These are phyloP conservation scores for Himalopsyche tibetana DNA, from an alignment of 2,888 invertebrate genomes.

Conservation along the genomic window DNA sequence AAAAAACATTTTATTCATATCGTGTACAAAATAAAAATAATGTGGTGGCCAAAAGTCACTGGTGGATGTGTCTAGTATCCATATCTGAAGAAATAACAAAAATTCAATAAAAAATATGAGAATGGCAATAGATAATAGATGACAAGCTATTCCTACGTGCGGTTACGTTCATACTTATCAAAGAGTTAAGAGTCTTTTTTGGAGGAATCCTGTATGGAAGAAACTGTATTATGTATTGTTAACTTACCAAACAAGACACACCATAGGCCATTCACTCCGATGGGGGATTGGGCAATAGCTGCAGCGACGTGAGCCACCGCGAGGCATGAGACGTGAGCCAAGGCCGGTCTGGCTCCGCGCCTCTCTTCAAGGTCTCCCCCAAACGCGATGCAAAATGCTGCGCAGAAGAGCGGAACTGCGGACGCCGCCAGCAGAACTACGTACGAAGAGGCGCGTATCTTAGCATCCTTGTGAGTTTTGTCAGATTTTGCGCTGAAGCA, in stretches of 20 bases:
- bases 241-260: slow-evolving; percentile 22
- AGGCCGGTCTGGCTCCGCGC: slow-evolving; percentile 49
- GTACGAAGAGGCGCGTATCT: slow-evolving; percentile 49
- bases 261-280: background rate
- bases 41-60: too few relatives aligned
- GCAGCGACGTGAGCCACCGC: slow-evolving; percentile 59
- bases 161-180: too few relatives aligned
- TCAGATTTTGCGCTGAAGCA: slow-evolving; percentile 54
- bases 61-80: too few relatives aligned
- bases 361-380: slow-evolving; percentile 57
- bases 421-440: slow-evolving; percentile 51
- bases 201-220: too few relatives aligned
- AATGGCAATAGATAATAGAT: too few relatives aligned
- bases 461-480: slow-evolving; percentile 29
- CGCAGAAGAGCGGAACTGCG: slow-evolving; percentile 55
- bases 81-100: too few relatives aligned
- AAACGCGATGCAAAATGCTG: slow-evolving; percentile 51
- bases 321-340: slow-evolving; percentile 60
- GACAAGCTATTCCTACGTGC: too few relatives aligned
- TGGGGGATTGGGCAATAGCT: slow-evolving; percentile 15
- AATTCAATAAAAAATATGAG: too few relatives aligned
- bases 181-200: too few relatives aligned
- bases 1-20: too few relatives aligned
- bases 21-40: too few relatives aligned
- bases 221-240: background rate